phyloP scores from a whole-genome alignment of 2,113 vertebrate genomes.

The Regulus satrapa region DNA sequence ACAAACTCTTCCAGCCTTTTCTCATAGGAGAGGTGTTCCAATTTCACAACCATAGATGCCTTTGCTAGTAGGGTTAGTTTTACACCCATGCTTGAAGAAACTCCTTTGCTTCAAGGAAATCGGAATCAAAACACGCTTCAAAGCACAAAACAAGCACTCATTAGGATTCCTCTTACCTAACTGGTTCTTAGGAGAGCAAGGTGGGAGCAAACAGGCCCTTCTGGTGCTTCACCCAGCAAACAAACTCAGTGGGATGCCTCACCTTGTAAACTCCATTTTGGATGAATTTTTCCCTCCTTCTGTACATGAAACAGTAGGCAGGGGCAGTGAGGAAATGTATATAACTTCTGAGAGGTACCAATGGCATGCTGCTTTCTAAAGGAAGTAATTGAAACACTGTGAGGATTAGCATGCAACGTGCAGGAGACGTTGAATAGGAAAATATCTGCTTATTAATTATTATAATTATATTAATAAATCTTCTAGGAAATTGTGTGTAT shows the following conservation, averaged over 20 bases:
- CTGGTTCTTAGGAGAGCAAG: background rate
- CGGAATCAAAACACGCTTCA: background rate
- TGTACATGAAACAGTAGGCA: background rate
- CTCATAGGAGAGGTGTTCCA: background rate
- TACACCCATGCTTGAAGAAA: fast-evolving
- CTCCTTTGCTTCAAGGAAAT: background rate
- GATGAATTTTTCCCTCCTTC: background rate
- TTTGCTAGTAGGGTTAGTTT: background rate
- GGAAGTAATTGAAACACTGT: background rate
- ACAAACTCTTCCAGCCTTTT: background rate
- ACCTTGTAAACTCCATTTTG: background rate
- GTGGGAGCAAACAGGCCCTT: background rate
- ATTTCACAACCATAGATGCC: background rate
- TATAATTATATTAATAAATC: background rate
- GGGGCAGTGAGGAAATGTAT: background rate
- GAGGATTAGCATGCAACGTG: background rate
- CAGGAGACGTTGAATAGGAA: background rate
- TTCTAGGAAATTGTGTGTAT: background rate
- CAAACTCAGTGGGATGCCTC: background rate
- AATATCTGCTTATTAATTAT: background rate
- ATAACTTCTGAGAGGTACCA: background rate
- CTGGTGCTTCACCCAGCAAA: background rate
- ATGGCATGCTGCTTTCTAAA: background rate
- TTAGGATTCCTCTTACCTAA: background rate
- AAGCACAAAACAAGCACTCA: background rate